Conservation (phyloP, 1,140 invertebrate species). For the Colletes latitarsis region DNA sequence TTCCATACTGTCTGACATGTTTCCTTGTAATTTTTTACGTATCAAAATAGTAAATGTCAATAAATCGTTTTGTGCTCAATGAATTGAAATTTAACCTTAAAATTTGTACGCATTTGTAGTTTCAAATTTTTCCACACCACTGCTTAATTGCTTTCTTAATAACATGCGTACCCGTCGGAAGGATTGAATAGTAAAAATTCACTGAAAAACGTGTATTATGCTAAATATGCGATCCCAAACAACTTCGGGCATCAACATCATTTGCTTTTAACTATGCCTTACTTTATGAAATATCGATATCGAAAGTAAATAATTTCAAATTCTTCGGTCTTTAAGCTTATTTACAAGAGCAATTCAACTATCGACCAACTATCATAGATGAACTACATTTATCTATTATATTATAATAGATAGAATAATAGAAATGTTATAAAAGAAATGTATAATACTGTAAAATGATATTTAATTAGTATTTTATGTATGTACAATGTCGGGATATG, state of each 20-base stretch:
- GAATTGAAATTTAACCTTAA: conserved; percentile 1
- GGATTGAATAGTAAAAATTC: neutral
- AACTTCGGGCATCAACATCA: conserved; percentile 5
- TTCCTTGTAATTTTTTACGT: neutral
- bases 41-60: conserved; percentile 6
- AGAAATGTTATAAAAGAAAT: too few relatives aligned
- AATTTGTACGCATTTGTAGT: too few relatives aligned
- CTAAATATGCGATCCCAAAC: neutral
- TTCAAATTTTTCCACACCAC: conserved; percentile 8
- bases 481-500: too few relatives aligned
- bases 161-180: neutral
- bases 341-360: too few relatives aligned
- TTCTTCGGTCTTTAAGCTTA: too few relatives aligned
- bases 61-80: neutral
- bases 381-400: too few relatives aligned
- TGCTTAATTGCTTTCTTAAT: neutral
- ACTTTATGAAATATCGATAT: neutral
- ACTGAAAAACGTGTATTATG: neutral
- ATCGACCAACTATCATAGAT: too few relatives aligned
- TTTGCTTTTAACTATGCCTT: neutral
- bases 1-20: conserved; percentile 53
- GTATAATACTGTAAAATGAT: too few relatives aligned
- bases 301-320: neutral
- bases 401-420: too few relatives aligned
- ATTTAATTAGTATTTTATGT: too few relatives aligned